A percentile compares a stretch with the other conserved stretches of the same genome.
phyloP scores from a whole-genome alignment of 2,888 invertebrate genomes.

The Scaptomyza reducta region DNA sequence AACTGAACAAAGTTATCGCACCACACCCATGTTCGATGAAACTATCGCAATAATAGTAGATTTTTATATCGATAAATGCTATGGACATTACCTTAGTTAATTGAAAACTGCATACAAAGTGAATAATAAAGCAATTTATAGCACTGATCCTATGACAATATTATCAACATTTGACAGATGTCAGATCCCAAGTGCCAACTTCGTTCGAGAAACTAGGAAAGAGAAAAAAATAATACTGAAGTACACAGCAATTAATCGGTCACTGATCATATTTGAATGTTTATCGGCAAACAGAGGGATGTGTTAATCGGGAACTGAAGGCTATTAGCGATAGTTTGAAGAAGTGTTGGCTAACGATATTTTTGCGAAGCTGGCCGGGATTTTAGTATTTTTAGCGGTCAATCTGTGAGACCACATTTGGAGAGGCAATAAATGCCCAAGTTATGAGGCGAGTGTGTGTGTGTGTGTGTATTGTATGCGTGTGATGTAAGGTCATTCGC shows the following conservation, averaged over 20 bases:
- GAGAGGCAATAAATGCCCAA: conserved; percentile 28
- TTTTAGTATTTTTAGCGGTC: conserved; percentile 38
- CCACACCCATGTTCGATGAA: conserved; percentile 49
- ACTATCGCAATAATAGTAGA: neutral
- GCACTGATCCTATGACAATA: no score
- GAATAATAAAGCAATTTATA: no score
- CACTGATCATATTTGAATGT: neutral
- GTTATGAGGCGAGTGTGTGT: conserved; percentile 27
- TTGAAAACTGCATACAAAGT: no score
- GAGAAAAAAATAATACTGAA: no score
- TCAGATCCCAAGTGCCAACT: neutral
- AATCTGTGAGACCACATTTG: conserved; percentile 37
- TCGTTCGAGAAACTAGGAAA: no score
- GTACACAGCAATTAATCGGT: no score
- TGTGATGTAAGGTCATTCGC: conserved; percentile 80
- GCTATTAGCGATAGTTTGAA: neutral
- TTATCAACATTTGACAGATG: no score
- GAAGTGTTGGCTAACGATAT: conserved; percentile 34
- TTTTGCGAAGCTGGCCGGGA: neutral
- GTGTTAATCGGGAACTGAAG: neutral
- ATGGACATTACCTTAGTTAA: neutral
- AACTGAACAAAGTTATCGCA: conserved; percentile 51
- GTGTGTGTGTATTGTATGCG: conserved; percentile 73
- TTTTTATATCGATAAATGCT: neutral
- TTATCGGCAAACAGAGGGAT: neutral